Percentiles rank a stretch among this genome's conserved stretches.
These are phyloP conservation scores for Gonocerus acuteangulatus DNA, from an alignment of 2,888 invertebrate genomes.

Conservation along the genomic window DNA sequence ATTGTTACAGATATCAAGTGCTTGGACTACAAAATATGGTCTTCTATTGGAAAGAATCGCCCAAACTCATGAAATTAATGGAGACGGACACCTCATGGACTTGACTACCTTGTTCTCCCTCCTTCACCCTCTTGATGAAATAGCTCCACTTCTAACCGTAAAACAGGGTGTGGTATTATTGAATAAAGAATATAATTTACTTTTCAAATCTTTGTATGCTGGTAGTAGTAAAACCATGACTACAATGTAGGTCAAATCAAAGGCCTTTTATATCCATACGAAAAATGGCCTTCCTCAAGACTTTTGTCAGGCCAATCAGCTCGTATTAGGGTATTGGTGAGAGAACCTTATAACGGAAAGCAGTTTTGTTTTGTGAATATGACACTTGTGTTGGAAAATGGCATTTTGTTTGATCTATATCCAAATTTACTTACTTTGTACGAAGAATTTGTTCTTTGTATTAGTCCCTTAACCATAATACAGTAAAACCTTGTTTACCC, in stretches of 20 bases:
- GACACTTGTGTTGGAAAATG: no score
- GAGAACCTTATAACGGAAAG: no score
- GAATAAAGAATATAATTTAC: not conserved
- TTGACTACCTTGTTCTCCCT: slow-evolving; percentile 77
- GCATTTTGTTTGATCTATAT: no score
- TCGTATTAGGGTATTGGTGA: no score
- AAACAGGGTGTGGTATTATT: slow-evolving; percentile 50
- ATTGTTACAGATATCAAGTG: slow-evolving; percentile 61
- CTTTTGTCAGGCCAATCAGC: no score
- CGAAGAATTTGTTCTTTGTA: no score
- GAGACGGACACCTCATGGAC: slow-evolving; percentile 9
- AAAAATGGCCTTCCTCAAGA: not conserved
- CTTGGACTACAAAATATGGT: slow-evolving; percentile 81
- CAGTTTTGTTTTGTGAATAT: no score
- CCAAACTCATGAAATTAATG: slow-evolving; percentile 38
- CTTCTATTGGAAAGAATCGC: slow-evolving; percentile 66
- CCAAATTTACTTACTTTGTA: no score
- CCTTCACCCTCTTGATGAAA: slow-evolving; percentile 83
- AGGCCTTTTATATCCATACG: not conserved
- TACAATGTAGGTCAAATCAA: no score
- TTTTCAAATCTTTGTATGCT: not conserved
- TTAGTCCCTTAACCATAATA: no score
- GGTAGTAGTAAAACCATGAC: not conserved
- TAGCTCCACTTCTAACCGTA: slow-evolving; percentile 69
- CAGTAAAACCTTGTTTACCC: no score